phyloP scores from a whole-genome alignment of 2,113 vertebrate genomes.

The Coryphaenoides rupestris region DNA sequence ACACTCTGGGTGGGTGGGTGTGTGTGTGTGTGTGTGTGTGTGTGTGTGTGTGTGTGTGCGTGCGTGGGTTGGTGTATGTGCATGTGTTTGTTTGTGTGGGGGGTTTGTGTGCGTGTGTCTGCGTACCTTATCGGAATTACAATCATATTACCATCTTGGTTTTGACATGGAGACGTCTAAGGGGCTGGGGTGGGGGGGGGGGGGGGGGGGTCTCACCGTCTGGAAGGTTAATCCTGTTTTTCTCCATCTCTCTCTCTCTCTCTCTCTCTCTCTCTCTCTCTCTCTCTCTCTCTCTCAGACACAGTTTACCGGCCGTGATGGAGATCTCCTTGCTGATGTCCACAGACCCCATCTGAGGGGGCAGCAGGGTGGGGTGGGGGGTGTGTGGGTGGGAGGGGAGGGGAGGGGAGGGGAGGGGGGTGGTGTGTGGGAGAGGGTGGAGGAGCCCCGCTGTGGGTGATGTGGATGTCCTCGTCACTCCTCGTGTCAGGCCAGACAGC shows the following conservation, averaged over 20 bases:
- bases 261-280: too few relatives aligned
- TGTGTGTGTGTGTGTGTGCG: too few relatives aligned
- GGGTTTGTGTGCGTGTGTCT: background rate
- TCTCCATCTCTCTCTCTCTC: constrained; percentile 10
- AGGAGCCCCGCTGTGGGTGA: constrained; percentile 10
- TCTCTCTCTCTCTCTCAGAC: constrained; percentile 42
- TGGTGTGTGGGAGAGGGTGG: constrained; percentile 30
- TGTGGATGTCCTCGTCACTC: constrained; percentile 51
- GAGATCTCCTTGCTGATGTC: constrained; percentile 71
- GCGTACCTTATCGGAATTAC: constrained; percentile 26
- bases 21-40: background rate
- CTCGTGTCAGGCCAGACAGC: constrained; percentile 45
- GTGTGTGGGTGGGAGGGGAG: too few relatives aligned
- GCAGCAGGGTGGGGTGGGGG: constrained; percentile 36
- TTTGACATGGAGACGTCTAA: constrained; percentile 27
- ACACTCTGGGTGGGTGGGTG: background rate
- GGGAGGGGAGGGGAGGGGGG: constrained; percentile 36
- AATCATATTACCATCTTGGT: constrained; percentile 38
- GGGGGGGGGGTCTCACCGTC: constrained; percentile 38
- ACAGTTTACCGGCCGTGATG: constrained; percentile 69
- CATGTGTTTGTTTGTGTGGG: too few relatives aligned
- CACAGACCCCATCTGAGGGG: constrained; percentile 47
- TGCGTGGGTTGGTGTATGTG: constrained; percentile 1
- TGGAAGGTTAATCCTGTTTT: constrained; percentile 67
- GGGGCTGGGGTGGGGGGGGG: constrained; percentile 26